Conservation (phyloP, 1,140 invertebrate genomes). For the Hydropsyche tenuis region DNA sequence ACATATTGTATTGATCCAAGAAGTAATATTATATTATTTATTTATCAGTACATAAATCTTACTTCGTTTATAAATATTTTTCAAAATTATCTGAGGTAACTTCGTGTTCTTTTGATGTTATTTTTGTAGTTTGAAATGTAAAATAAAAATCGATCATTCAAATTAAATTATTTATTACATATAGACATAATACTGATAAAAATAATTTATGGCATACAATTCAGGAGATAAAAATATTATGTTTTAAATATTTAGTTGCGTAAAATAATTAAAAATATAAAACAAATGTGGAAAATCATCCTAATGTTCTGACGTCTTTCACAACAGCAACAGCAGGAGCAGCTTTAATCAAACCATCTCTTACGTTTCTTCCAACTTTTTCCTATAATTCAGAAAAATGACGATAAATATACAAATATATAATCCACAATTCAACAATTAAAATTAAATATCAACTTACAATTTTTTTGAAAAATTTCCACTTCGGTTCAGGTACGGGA, state of each 20-base stretch:
- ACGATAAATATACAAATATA: not conserved
- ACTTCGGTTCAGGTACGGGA: constrained; percentile 37
- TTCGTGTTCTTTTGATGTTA: no score
- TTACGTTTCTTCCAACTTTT: constrained; percentile 22
- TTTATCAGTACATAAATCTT: no score
- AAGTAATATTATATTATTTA: no score
- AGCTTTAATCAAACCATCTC: constrained; percentile 31
- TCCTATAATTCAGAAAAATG: constrained; percentile 27
- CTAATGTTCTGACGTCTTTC: not conserved
- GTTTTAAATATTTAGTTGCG: not conserved
- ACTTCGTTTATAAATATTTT: no score
- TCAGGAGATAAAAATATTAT: not conserved
- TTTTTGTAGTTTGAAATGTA: no score
- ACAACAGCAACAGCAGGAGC: constrained; percentile 27
- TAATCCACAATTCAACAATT: not conserved
- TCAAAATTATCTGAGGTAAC: no score
- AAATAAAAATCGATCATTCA: no score
- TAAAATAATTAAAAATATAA: not conserved
- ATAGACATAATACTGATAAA: no score
- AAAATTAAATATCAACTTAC: constrained; percentile 13
- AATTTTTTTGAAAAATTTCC: constrained; percentile 31
- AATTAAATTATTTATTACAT: no score
- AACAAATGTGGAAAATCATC: not conserved
- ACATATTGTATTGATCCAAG: no score
- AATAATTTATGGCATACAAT: not conserved